These are phyloP conservation scores for Phyllotreta cruciferae DNA, from an alignment of 2,888 invertebrate genomes.

Conservation along the genomic window DNA sequence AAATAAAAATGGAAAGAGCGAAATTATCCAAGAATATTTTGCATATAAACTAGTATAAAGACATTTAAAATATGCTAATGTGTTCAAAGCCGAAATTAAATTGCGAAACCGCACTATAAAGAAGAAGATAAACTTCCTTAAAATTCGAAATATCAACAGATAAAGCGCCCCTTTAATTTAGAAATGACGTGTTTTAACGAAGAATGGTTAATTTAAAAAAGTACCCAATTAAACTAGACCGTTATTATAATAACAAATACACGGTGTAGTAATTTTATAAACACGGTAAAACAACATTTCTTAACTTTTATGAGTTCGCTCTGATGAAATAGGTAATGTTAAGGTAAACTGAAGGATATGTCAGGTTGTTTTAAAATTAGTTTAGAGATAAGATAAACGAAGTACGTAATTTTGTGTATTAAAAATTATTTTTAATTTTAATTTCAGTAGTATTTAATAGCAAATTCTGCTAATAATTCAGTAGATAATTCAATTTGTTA, in stretches of 20 bases:
- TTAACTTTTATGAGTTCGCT: constrained; percentile 16
- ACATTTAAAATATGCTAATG: too few relatives aligned
- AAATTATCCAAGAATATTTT: too few relatives aligned
- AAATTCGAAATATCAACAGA: constrained; percentile 3
- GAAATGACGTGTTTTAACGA: constrained; percentile 2
- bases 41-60: too few relatives aligned
- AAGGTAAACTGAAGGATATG: constrained; percentile 11
- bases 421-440: background rate
- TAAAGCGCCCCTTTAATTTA: background rate
- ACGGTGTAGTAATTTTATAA: constrained; percentile 20
- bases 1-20: too few relatives aligned
- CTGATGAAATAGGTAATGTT: constrained; percentile 13
- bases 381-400: constrained; percentile 14
- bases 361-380: constrained; percentile 11
- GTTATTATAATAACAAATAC: constrained; percentile 4
- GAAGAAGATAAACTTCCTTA: too few relatives aligned
- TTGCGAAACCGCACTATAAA: too few relatives aligned
- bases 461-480: constrained; percentile 4
- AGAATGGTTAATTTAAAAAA: constrained; percentile 12
- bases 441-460: background rate
- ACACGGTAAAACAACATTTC: constrained; percentile 20
- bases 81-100: too few relatives aligned
- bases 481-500: constrained; percentile 6
- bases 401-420: constrained; percentile 2
- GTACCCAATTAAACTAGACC: constrained; percentile 12